Percentiles rank a stretch among this genome's conserved stretches.
Evolutionary conservation across 37 sponge, comb jelly and placozoan genomes (phyloP).

Genomic region (Hexactinellida sp.): DNA sequence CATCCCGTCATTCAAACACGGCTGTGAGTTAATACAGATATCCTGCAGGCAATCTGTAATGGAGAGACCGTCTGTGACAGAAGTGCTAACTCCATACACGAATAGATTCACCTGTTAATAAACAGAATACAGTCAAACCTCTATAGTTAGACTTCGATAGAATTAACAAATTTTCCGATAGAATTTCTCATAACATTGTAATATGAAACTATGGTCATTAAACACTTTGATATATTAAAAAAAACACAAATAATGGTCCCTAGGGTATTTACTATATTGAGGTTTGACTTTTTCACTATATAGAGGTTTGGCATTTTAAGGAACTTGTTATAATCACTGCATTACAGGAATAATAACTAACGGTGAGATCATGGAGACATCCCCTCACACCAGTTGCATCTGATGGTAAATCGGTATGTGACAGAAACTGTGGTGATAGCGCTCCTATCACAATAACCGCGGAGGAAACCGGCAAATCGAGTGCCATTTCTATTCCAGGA

Average conservation of each 20-base stretch:
- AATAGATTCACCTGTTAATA: neutral
- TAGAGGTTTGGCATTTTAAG: neutral
- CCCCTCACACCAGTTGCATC: neutral
- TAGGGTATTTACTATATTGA: too few relatives aligned
- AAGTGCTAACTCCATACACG: neutral
- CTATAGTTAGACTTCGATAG: too few relatives aligned
- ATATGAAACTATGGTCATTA: too few relatives aligned
- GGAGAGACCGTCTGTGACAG: neutral
- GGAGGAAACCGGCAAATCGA: neutral
- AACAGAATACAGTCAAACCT: too few relatives aligned
- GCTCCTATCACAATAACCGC: neutral
- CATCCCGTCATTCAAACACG: neutral
- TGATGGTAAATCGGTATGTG: neutral
- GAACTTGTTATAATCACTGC: neutral
- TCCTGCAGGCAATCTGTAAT: neutral
- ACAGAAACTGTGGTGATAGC: neutral
- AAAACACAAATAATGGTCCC: too few relatives aligned
- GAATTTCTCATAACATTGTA: too few relatives aligned
- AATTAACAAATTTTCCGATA: too few relatives aligned
- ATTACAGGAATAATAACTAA: neutral
- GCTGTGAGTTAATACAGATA: neutral
- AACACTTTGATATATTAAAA: too few relatives aligned
- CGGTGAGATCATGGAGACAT: neutral
- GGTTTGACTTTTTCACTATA: too few relatives aligned
- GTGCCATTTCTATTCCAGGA: neutral